Percentiles rank a stretch among this genome's conserved stretches.
Conservation (phyloP, 1,140 invertebrate genomes). For the Paraescarpia echinospica region DNA sequence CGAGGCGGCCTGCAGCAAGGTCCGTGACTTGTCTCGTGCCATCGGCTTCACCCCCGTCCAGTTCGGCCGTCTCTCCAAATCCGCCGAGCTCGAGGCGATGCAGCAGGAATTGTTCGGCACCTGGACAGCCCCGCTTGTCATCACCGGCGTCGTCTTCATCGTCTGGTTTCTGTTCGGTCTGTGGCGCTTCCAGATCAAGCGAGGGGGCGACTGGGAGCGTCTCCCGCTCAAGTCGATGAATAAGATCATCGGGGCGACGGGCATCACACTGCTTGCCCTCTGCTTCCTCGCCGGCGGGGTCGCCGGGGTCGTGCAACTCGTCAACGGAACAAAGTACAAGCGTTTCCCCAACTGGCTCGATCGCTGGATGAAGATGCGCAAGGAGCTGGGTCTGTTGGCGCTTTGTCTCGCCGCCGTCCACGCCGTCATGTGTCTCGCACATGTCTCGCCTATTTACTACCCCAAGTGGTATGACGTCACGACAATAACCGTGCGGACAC, state of each 20-base stretch:
- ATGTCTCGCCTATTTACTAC: conserved; percentile 49
- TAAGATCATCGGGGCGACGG: conserved; percentile 50
- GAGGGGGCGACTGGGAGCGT: conserved; percentile 45
- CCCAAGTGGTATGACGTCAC: conserved; percentile 44
- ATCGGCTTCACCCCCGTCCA: conserved; percentile 47
- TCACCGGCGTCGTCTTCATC: conserved; percentile 46
- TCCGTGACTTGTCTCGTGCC: conserved; percentile 39
- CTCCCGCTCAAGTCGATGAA: conserved; percentile 50
- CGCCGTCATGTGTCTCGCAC: conserved; percentile 44
- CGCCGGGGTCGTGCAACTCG: conserved; percentile 45
- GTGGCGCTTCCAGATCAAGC: conserved; percentile 32
- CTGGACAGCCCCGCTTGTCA: conserved; percentile 45
- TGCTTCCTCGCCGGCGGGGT: conserved; percentile 49
- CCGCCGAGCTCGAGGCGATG: conserved; percentile 45
- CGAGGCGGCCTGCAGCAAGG: conserved; percentile 33
- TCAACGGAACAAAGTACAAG: conserved; percentile 49
- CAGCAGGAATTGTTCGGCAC: conserved; percentile 42
- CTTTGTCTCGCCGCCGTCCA: conserved; percentile 44
- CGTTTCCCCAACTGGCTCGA: conserved; percentile 47
- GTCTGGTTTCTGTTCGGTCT: conserved; percentile 45
- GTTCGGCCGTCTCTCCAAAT: conserved; percentile 39
- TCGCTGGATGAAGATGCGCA: conserved; percentile 48
- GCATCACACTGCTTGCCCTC: conserved; percentile 46
- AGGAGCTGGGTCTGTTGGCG: conserved; percentile 49
- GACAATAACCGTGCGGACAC: conserved; percentile 36